phyloP scores from a whole-genome alignment of 2,888 invertebrate genomes.

The Geophilus truncorum region DNA sequence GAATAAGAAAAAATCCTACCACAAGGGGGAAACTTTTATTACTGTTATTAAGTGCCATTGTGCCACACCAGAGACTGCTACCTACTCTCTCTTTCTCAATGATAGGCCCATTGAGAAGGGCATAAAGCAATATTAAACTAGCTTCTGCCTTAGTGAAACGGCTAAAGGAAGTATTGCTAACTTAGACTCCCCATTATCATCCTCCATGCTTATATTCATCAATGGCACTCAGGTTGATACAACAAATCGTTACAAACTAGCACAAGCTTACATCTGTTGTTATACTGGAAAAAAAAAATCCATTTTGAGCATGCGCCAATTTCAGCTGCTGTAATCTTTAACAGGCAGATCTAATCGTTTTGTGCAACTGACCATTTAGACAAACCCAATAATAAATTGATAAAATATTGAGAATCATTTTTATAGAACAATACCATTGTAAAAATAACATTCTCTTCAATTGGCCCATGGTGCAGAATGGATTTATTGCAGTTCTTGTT shows the following conservation, averaged over 20 bases:
- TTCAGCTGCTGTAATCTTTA: too few relatives aligned
- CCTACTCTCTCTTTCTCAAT: neutral
- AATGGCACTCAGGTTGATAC: neutral
- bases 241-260: neutral
- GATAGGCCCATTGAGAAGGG: neutral
- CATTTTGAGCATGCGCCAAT: too few relatives aligned
- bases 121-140: neutral
- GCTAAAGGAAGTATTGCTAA: neutral
- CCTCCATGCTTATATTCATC: neutral
- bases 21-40: neutral
- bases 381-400: too few relatives aligned
- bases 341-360: too few relatives aligned
- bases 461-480: too few relatives aligned
- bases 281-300: too few relatives aligned
- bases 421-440: too few relatives aligned
- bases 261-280: neutral
- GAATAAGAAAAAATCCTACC: neutral
- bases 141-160: neutral
- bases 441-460: too few relatives aligned
- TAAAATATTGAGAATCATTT: too few relatives aligned
- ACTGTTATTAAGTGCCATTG: neutral
- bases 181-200: neutral
- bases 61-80: neutral
- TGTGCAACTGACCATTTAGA: too few relatives aligned
- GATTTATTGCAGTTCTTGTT: too few relatives aligned